Evolutionary conservation across 2,888 invertebrate species (phyloP), one percentile per base, ranked within the genome.

Genomic region (Nephrocerus scutellatus): DNA sequence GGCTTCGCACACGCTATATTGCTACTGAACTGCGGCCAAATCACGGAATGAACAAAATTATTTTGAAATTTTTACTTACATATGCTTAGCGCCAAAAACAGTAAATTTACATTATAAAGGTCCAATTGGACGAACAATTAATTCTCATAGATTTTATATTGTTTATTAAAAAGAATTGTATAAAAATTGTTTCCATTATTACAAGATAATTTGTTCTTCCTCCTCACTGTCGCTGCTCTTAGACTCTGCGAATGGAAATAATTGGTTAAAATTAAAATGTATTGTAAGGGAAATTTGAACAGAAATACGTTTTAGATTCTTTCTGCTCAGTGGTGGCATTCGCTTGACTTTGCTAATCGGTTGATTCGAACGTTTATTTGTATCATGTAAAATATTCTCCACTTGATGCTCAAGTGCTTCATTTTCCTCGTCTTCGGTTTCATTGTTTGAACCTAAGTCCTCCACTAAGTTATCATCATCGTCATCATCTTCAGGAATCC

Each of bases 151-250:
- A 40, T 40, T 39, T 43, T 46, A 43, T 46, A 48, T 41, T 43
- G 43, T 43, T 43, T 39, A 43, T 35, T 38, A 28, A 14, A 41
- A 36, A 14, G 30, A 22, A 25, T 13, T 40, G 14, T 20, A 18
- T 25, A 25, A 35, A 16, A 30, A n/a, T 18, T n/a, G 20, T n/a
- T 33, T 13, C 23, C 16, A 16, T 24, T 34, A 30, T 30, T 41
- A 49, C 37, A 56, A 41, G 14, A 54, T 41, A 29, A 54, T 39
- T 28, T 52, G 52, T 29, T 43, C 39, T 16, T 60, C 59, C 23
- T 60, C 59, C 36, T 60, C 60, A 22, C 56, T 58, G 18, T 56
- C 57, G 26, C 54, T 56, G 25, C 30, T 43, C 13, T 35, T 32
- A 2, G 31, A 16, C 33, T 30, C 44, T 34, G 38, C 45, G 6